Percentiles rank a stretch among this genome's conserved stretches.
These are phyloP conservation scores for Synanthedon myopaeformis DNA, from an alignment of 2,888 invertebrate species.

Conservation along the genomic window DNA sequence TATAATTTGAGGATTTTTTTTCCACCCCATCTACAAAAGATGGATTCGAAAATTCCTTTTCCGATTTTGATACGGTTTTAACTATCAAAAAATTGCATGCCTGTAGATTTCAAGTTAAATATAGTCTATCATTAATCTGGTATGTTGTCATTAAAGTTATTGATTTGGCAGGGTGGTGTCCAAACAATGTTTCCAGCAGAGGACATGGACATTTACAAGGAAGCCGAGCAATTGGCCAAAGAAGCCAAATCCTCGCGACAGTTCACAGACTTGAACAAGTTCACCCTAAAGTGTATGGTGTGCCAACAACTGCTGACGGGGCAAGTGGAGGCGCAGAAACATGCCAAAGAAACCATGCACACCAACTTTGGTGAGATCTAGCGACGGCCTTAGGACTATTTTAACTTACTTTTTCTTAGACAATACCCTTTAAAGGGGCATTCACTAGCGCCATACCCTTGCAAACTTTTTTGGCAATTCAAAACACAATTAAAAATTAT, in stretches of 20 bases:
- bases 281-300: conserved; percentile 85
- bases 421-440: background rate
- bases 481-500: background rate
- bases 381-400: conserved; percentile 15
- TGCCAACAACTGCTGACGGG: conserved; percentile 84
- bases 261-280: conserved; percentile 90
- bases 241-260: conserved; percentile 92
- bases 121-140: no score
- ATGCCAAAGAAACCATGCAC: conserved; percentile 88
- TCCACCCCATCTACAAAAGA: no score
- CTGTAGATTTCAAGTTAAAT: no score
- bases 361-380: conserved; percentile 83
- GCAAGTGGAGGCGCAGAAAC: conserved; percentile 84
- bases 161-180: conserved; percentile 72
- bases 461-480: background rate
- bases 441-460: no score
- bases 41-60: no score
- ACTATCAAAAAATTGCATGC: no score
- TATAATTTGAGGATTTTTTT: no score
- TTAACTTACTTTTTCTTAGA: background rate
- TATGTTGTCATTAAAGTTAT: no score
- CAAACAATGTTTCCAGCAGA: conserved; percentile 85
- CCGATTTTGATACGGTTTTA: no score
- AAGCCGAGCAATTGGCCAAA: conserved; percentile 86
- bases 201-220: conserved; percentile 77